Base-by-base conservation (phyloP, 53 echinoderm and acorn worm genomes). In the Hippasteria phrygiana region DNA sequence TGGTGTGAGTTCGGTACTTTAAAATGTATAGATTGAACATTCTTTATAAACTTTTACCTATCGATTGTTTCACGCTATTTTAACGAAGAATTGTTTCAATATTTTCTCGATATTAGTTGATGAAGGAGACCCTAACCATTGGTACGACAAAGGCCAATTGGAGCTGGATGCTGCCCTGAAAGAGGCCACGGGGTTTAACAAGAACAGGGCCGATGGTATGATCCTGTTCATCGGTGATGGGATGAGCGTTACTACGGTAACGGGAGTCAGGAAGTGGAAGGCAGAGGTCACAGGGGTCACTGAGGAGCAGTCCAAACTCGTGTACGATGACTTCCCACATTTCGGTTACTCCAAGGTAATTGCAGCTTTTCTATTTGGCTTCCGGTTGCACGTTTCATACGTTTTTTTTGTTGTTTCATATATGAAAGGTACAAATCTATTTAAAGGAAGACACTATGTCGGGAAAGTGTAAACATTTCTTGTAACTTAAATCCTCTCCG, bases 161-260 rank as follows among this genome's bases (percentile, higher is more conserved):
- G 69, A 42, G 43, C 17, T 83, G 6, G 3, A 83, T 20, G 47
- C 65, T 43, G 83, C 83, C 17, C 6, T 65, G 46, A 31, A 41
- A 2, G 31, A 29, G 83, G 37, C 65, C 8, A 0, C 24, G 47
- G 27, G 42, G 13, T 13, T 67, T 0, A 83, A 83, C 39, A 24
- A 3, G 24, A 83, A 83, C 33, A 46, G 41, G 14, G 83, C 83
- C 45, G 69, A 55, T 29, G 69, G 69, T 31, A 43, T 83, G 43
- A 69, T 83, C 32, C 31, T 83, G 28, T 83, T 83, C 56, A 65
- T 83, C 29, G 83, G 83, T 9, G 83, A 83, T 48, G 83, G 83
- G 1, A 83, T 83, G 83, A 83, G 83, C 47, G 45, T 83, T 0
- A 5, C 67, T 5, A 83, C 83, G 10, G 83, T 65, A 24, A 83